Conservation (phyloP, 2,113 vertebrate species). For the Phalacrocorax pelagicus region DNA sequence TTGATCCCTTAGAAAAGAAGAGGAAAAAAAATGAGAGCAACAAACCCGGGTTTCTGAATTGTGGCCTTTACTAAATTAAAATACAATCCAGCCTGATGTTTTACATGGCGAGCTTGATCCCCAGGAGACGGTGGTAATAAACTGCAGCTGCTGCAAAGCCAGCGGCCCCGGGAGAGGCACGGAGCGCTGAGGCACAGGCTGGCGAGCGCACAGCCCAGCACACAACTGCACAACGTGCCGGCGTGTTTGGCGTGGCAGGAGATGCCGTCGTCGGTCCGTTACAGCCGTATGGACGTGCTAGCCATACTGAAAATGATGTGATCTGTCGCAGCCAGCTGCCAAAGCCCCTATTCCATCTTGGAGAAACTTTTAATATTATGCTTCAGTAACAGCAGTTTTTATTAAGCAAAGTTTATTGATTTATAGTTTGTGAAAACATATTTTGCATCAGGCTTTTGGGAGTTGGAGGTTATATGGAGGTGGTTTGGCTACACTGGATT, state of each 20-base stretch:
- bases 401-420: slow-evolving; percentile 54
- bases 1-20: not conserved
- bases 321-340: not conserved
- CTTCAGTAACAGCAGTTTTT: slow-evolving; percentile 14
- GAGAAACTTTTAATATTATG: slow-evolving; percentile 16
- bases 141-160: not conserved
- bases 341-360: not conserved
- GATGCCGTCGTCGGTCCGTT: not conserved
- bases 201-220: not conserved
- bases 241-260: not conserved
- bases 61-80: not conserved
- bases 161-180: not conserved
- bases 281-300: accelerated
- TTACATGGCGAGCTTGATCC: not conserved
- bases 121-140: not conserved
- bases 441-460: slow-evolving; percentile 16
- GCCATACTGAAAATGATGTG: not conserved
- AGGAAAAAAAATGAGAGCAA: not conserved
- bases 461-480: slow-evolving; percentile 23
- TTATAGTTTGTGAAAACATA: slow-evolving; percentile 19
- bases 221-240: not conserved
- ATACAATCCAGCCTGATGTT: not conserved
- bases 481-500: slow-evolving; percentile 1
- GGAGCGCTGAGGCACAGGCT: not conserved
- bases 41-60: not conserved